Evolutionary conservation across 2,888 invertebrate species (phyloP).

Genomic region (Eupithecia tripunctaria): DNA sequence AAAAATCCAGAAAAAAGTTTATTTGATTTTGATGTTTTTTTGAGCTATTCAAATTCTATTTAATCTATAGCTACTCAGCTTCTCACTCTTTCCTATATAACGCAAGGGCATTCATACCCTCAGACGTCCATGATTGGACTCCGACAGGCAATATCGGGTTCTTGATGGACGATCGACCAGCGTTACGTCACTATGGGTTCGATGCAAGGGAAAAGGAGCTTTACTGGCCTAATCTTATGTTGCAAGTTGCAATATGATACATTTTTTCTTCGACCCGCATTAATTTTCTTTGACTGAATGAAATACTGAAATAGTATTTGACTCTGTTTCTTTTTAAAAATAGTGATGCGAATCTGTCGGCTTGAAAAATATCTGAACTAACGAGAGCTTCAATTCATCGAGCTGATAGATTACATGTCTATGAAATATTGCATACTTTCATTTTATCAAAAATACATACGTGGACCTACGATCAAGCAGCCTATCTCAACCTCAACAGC

Average conservation of each 20-base stretch:
- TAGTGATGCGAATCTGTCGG: no score
- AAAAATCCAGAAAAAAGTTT: no score
- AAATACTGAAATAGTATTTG: no score
- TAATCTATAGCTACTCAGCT: not conserved
- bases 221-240: not conserved
- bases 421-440: no score
- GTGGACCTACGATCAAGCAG: no score
- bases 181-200: not conserved
- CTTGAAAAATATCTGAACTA: no score
- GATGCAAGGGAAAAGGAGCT: not conserved
- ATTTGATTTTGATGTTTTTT: not conserved
- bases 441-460: no score
- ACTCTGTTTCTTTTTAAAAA: no score
- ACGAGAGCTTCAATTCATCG: no score
- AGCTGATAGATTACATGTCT: no score
- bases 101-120: not conserved
- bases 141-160: conserved; percentile 3
- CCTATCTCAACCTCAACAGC: no score
- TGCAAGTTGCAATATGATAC: not conserved
- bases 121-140: not conserved
- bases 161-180: not conserved
- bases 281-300: not conserved
- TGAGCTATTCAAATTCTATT: no score
- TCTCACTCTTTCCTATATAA: not conserved
- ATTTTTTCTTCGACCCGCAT: not conserved